These are phyloP conservation scores for Halichoerus grypus DNA, from an alignment of 2,113 vertebrate species.

Conservation along the genomic window DNA sequence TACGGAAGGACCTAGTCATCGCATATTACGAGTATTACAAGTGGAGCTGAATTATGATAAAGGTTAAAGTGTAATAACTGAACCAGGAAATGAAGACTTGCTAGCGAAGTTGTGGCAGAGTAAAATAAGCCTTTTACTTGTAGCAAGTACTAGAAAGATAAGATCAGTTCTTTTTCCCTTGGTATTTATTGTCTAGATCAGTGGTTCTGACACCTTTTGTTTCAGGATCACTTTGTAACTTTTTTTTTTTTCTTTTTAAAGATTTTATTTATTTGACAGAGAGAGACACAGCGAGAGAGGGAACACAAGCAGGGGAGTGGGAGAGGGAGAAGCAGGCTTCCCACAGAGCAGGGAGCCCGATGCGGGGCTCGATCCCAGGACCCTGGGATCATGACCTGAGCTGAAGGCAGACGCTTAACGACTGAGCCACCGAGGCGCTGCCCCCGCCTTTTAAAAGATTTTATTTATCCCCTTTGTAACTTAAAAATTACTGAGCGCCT, in stretches of 20 bases:
- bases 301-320: too few species aligned
- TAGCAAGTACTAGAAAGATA: not conserved
- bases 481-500: not conserved
- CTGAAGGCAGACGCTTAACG: too few species aligned
- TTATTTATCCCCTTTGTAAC: not conserved
- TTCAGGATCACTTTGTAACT: not conserved
- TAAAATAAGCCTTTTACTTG: not conserved
- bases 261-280: too few species aligned
- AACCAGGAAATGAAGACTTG: constrained; percentile 46
- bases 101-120: not conserved
- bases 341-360: too few species aligned
- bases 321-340: too few species aligned
- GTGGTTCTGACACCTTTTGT: not conserved
- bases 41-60: constrained; percentile 45
- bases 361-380: too few species aligned
- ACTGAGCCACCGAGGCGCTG: too few species aligned
- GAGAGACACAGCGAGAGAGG: too few species aligned
- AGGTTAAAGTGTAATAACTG: constrained; percentile 34
- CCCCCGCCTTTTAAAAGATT: too few species aligned
- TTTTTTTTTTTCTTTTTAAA: too few species aligned
- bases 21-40: not conserved
- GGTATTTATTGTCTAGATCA: not conserved
- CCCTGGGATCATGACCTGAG: too few species aligned
- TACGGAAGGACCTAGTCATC: constrained; percentile 33
- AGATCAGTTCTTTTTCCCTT: not conserved